Conservation (phyloP, 2,797 vertebrate genomes). For the Sparus aurata region DNA sequence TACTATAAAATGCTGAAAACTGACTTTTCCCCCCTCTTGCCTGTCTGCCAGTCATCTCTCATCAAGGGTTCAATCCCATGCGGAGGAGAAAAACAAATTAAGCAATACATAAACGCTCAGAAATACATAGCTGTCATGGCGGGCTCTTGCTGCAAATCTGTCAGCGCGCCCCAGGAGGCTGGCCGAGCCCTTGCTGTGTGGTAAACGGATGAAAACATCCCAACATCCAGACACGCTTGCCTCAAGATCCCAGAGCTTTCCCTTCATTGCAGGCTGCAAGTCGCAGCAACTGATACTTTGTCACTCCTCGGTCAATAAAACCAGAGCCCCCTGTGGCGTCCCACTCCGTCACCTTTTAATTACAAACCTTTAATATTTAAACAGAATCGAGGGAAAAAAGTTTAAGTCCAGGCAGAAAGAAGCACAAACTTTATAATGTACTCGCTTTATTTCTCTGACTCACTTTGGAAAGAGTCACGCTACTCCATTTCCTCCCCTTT, state of each 20-base stretch:
- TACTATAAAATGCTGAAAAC: constrained; percentile 45
- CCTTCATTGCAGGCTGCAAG: constrained; percentile 34
- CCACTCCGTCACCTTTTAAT: constrained; percentile 80
- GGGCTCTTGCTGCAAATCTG: constrained; percentile 51
- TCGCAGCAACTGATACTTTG: constrained; percentile 48
- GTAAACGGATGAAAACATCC: constrained; percentile 70
- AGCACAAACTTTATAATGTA: constrained; percentile 58
- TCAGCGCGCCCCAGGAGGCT: constrained; percentile 49
- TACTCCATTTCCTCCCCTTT: constrained; percentile 28
- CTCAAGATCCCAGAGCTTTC: constrained; percentile 33
- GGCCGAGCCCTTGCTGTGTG: constrained; percentile 41
- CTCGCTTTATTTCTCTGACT: constrained; percentile 42
- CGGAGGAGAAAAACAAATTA: constrained; percentile 69
- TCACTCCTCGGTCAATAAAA: constrained; percentile 76
- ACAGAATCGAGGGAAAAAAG: constrained; percentile 76
- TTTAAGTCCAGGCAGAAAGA: constrained; percentile 56
- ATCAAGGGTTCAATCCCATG: constrained; percentile 51
- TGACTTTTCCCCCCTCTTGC: constrained; percentile 23
- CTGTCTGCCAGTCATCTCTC: constrained; percentile 68
- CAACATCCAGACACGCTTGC: constrained; percentile 37
- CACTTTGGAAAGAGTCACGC: constrained; percentile 1
- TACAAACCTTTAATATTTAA: constrained; percentile 83
- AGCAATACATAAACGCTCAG: constrained; percentile 62
- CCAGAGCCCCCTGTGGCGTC: constrained; percentile 61
- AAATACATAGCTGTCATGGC: constrained; percentile 55